A percentile compares a stretch with the other conserved stretches of the same genome.
These are phyloP conservation scores for Eupelmus urozonus DNA, from an alignment of 2,888 invertebrate species.

Conservation along the genomic window DNA sequence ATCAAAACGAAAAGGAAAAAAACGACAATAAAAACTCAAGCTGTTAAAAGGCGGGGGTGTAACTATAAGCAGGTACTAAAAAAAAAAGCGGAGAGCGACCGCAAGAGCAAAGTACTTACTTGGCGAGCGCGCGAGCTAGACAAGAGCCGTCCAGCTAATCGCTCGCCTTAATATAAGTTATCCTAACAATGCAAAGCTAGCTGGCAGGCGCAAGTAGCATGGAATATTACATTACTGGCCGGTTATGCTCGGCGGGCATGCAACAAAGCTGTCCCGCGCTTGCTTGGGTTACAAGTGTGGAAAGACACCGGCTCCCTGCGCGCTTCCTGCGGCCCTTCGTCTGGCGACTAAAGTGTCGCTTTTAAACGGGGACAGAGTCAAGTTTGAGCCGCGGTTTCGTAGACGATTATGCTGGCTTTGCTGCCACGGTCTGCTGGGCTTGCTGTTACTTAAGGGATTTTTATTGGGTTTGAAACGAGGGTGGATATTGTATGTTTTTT, in stretches of 20 bases:
- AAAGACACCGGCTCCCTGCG: constrained; percentile 51
- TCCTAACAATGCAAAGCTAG: constrained; percentile 70
- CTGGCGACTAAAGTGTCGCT: constrained; percentile 38
- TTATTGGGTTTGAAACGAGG: no score
- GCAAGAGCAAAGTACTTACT: constrained; percentile 64
- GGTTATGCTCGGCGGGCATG: constrained; percentile 70
- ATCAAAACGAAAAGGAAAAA: no score
- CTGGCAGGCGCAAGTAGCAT: constrained; percentile 68
- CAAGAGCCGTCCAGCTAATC: constrained; percentile 62
- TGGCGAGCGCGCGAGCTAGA: constrained; percentile 65
- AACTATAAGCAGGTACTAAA: no score
- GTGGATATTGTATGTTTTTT: no score
- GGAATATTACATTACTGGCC: constrained; percentile 69
- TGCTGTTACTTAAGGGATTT: no score
- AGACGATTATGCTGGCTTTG: not conserved
- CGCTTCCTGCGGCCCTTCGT: constrained; percentile 62
- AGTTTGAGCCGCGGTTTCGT: not conserved
- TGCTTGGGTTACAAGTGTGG: constrained; percentile 67
- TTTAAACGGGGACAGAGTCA: not conserved
- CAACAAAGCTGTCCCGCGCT: constrained; percentile 68
- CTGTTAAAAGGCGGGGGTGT: no score
- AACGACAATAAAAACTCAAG: not conserved
- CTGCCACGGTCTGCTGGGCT: not conserved
- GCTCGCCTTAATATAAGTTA: constrained; percentile 74
- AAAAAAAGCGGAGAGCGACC: not conserved